phyloP scores from a whole-genome alignment of 1,140 invertebrate species.

The Cephus cinctus region DNA sequence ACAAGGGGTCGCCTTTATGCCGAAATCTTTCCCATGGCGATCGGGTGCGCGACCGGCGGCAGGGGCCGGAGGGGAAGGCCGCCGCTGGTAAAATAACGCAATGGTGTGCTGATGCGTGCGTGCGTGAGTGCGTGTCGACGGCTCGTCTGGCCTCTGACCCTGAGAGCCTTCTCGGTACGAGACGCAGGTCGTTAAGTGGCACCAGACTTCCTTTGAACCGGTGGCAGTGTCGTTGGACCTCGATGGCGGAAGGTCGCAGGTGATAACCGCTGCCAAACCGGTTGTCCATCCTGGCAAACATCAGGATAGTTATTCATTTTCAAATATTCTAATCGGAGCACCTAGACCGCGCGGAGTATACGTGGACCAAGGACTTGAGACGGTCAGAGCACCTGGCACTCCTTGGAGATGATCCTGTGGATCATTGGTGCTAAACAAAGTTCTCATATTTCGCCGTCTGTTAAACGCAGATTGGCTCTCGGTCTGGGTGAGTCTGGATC shows the following conservation, averaged over 20 bases:
- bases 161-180: constrained; percentile 32
- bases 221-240: constrained; percentile 34
- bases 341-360: too few relatives aligned
- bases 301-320: too few relatives aligned
- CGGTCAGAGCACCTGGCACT: too few relatives aligned
- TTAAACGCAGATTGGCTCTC: too few relatives aligned
- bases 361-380: too few relatives aligned
- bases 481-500: too few relatives aligned
- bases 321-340: too few relatives aligned
- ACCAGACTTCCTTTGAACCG: constrained; percentile 38
- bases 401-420: constrained; percentile 23
- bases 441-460: too few relatives aligned
- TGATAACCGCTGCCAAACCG: constrained; percentile 34
- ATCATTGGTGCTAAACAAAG: too few relatives aligned
- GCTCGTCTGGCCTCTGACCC: constrained; percentile 36
- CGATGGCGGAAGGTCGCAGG: constrained; percentile 37
- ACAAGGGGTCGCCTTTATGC: constrained; percentile 20
- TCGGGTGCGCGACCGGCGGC: constrained; percentile 18
- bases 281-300: too few relatives aligned
- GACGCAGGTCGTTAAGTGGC: constrained; percentile 36
- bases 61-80: constrained; percentile 5
- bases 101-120: constrained; percentile 20
- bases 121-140: constrained; percentile 21
- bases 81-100: constrained; percentile 14
- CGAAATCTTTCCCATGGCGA: constrained; percentile 34